These are phyloP conservation scores for Encarsia formosa DNA, from an alignment of 2,888 invertebrate genomes.

Conservation along the genomic window DNA sequence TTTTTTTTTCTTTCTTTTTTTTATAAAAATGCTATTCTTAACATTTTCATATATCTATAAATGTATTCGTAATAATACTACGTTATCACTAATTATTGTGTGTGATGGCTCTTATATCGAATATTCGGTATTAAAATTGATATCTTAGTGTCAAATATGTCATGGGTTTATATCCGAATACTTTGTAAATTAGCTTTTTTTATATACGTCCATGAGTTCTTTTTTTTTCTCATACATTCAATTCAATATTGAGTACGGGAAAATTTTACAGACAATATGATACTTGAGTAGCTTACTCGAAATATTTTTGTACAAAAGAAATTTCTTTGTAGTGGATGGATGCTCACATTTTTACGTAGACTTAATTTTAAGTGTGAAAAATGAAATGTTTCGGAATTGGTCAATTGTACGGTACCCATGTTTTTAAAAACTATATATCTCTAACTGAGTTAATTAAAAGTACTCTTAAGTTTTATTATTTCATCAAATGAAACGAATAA, in stretches of 20 bases:
- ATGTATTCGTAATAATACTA: slow-evolving; percentile 36
- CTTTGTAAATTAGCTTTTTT: slow-evolving; percentile 10
- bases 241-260: not conserved
- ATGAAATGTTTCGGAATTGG: too few species aligned
- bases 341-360: too few species aligned
- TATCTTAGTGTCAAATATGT: slow-evolving; percentile 30
- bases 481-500: not conserved
- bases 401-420: too few species aligned
- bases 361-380: too few species aligned
- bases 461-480: not conserved
- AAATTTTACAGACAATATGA: not conserved
- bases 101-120: slow-evolving; percentile 26
- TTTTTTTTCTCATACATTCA: not conserved
- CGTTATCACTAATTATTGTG: slow-evolving; percentile 42
- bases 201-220: slow-evolving; percentile 17
- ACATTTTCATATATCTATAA: slow-evolving; percentile 37
- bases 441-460: too few species aligned
- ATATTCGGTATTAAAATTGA: slow-evolving; percentile 35
- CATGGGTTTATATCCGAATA: slow-evolving; percentile 15
- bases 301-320: not conserved
- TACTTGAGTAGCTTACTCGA: not conserved
- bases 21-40: slow-evolving; percentile 42
- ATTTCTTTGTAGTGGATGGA: not conserved
- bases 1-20: too few species aligned
- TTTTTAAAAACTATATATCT: too few species aligned